phyloP scores from a whole-genome alignment of 2,797 vertebrate species.

The Gambelia wislizenii region DNA sequence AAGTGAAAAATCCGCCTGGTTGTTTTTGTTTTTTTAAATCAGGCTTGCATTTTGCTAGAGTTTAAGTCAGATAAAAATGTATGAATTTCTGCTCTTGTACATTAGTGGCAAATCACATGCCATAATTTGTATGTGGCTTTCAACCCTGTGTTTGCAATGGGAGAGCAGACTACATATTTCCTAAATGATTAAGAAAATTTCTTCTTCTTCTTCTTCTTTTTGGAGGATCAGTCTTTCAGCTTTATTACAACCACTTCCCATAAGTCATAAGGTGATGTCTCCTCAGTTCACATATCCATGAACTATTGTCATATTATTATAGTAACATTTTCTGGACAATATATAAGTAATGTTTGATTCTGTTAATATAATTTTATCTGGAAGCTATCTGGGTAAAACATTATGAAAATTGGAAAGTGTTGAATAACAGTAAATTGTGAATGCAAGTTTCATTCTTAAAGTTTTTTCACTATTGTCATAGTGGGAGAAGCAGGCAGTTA shows the following conservation, averaged over 20 bases:
- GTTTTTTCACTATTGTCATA: background rate
- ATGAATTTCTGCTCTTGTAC: background rate
- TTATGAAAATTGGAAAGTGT: conserved; percentile 32
- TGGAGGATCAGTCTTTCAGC: background rate
- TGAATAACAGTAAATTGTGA: conserved; percentile 8
- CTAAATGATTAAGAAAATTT: background rate
- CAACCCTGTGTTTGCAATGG: background rate
- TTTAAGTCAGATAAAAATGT: conserved; percentile 14
- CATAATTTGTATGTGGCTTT: too few species aligned
- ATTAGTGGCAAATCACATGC: conserved; percentile 54
- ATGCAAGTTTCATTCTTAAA: background rate
- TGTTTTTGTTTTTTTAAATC: conserved; percentile 53
- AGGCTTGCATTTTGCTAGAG: conserved; percentile 62
- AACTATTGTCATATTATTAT: background rate
- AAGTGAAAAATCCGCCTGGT: conserved; percentile 43
- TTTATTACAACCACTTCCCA: background rate
- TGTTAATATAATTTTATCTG: conserved; percentile 24
- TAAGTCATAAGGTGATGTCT: background rate
- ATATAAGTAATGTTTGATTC: conserved; percentile 8
- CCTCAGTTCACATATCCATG: background rate
- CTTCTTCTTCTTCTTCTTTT: background rate
- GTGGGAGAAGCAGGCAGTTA: background rate
- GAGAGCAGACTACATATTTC: background rate
- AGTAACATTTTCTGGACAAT: background rate
- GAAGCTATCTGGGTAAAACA: background rate